phyloP scores from a whole-genome alignment of 2,797 vertebrate species.

The Channa striata region DNA sequence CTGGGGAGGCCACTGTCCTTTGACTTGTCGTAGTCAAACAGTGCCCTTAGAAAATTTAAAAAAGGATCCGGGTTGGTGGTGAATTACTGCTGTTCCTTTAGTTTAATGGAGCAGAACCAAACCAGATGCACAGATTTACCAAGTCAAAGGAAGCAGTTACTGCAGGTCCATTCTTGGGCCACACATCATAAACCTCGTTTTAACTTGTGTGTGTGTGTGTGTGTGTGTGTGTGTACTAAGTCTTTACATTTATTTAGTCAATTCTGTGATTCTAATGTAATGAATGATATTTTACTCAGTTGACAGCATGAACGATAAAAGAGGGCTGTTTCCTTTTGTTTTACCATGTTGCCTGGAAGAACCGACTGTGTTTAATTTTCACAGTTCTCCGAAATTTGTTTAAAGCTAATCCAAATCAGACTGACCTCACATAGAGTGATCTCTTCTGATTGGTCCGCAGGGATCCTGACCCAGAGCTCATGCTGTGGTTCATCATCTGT shows the following conservation, averaged over 20 bases:
- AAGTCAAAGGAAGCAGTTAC: slow-evolving; percentile 39
- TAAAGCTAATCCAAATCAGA: slow-evolving; percentile 17
- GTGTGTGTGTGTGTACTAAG: not conserved
- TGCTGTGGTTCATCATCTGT: slow-evolving; percentile 99
- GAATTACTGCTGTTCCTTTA: not conserved
- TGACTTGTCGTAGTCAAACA: slow-evolving; percentile 97
- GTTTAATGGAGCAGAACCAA: slow-evolving; percentile 7
- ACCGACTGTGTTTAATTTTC: slow-evolving; percentile 11
- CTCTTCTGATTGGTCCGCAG: slow-evolving; percentile 97
- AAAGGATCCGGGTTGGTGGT: not conserved
- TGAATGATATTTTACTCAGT: not conserved
- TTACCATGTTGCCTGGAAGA: too few species aligned
- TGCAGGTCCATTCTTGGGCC: slow-evolving; percentile 19
- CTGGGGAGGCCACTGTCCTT: slow-evolving; percentile 98
- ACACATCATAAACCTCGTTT: slow-evolving; percentile 30
- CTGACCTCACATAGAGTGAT: slow-evolving; percentile 96
- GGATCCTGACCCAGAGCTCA: slow-evolving; percentile 97
- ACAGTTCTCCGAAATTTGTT: not conserved
- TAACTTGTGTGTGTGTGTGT: not conserved
- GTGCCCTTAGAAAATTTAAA: slow-evolving; percentile 85
- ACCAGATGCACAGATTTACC: slow-evolving; percentile 11
- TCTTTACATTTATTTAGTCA: not conserved
- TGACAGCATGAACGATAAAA: not conserved
- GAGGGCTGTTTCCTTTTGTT: not conserved
- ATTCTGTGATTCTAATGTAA: not conserved